A percentile compares a stretch with the other conserved stretches of the same genome.
Conservation (phyloP, 2,113 vertebrate genomes). For the Poeciliopsis turrubarensis region DNA sequence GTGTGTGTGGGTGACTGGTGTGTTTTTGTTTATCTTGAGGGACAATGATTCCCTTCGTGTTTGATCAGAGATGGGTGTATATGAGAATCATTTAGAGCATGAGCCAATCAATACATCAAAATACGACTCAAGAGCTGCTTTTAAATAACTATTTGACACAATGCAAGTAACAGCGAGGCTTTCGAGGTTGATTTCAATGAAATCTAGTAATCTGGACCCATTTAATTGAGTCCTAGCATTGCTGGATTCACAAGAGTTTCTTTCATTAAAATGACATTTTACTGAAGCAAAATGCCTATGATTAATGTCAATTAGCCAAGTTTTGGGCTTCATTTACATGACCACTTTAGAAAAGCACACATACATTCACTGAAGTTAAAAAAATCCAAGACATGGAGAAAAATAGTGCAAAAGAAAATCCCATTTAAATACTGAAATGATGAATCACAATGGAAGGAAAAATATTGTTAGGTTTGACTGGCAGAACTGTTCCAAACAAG, state of each 20-base stretch:
- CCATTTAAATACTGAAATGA: too few relatives aligned
- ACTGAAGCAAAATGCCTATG: constrained; percentile 59
- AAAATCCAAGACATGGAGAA: too few relatives aligned
- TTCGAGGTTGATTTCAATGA: constrained; percentile 73
- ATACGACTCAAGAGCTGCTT: constrained; percentile 42
- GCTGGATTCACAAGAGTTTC: constrained; percentile 57
- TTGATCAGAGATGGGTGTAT: constrained; percentile 31
- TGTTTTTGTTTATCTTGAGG: not conserved
- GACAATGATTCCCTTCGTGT: constrained; percentile 1
- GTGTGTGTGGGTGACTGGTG: constrained; percentile 1
- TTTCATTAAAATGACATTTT: constrained; percentile 66
- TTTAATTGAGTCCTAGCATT: constrained; percentile 65
- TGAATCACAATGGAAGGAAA: too few relatives aligned
- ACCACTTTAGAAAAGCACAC: too few relatives aligned
- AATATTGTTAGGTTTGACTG: constrained; percentile 3
- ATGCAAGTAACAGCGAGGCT: constrained; percentile 63
- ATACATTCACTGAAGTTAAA: too few relatives aligned
- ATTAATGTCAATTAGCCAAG: constrained; percentile 58
- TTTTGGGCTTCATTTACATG: not conserved
- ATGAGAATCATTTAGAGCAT: constrained; percentile 54
- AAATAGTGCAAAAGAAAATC: too few relatives aligned
- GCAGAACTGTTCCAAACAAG: constrained; percentile 13
- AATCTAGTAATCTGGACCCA: constrained; percentile 65
- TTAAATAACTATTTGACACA: constrained; percentile 71
- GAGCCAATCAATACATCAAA: constrained; percentile 61